Evolutionary conservation across 2,888 invertebrate species (phyloP), one percentile per base, ranked within the genome.

Genomic region (Noctua fimbriata): DNA sequence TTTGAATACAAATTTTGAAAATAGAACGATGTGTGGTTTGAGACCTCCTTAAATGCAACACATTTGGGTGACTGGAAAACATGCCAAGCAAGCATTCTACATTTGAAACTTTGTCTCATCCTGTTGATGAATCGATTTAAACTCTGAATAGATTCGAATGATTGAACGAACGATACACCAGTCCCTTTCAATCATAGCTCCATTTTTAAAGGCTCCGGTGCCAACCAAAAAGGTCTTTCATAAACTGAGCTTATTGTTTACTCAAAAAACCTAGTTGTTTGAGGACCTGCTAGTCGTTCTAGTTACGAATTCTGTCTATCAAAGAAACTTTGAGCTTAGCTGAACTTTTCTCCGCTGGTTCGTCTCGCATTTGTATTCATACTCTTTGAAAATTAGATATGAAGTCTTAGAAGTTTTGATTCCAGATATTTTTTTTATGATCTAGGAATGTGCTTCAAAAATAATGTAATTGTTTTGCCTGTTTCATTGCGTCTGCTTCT

Each of bases 231-330:
- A 52, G 72, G 60, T 52, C 52, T 75, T 79, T 83, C 47, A 76
- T 76, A 41, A 52, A 69, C 47, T 63, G 44, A 69, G 69, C 65
- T 76, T 52, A 63, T 76, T 86, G 73, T 79, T 85, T 71, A 52
- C 73, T 49, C 47, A 55, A 47, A 78, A 78, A 84, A 78, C 55
- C 65, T 76, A 36, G 58, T 32, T 83, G 69, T 74, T 73, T 85
- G 84, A 66, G 32, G 36, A 75, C 14, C 66, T 75, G 28, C 66
- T 44, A 74, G 74, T 65, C 36, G n/a, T 52, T 71, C 76, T 78
- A 78, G 75, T 83, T 76, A 87, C 81, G 84, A 76, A 90, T 90
- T 89, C 85, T 82, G 85, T 88, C 83, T 89, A 84, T 89, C 89
- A 90, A 88, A 87, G 86, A 86, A 89, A 89, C 88, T 91, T 89